These are phyloP conservation scores for Discoglossus pictus DNA, from an alignment of 2,797 vertebrate species.

Conservation along the genomic window DNA sequence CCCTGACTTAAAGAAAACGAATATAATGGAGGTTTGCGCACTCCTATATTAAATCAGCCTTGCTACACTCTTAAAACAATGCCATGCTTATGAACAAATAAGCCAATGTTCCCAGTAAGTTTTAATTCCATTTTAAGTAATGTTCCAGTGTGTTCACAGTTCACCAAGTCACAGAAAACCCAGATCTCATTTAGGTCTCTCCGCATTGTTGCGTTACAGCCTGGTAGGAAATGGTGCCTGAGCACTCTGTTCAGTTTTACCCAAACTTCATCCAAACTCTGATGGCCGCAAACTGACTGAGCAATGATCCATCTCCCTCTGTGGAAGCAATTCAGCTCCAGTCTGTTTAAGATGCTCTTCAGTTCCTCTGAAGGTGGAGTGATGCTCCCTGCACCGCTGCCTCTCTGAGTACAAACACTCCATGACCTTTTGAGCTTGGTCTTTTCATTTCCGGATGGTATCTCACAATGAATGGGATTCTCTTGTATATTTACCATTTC, in stretches of 20 bases:
- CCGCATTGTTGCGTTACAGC: constrained; percentile 89
- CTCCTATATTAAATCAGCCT: no score
- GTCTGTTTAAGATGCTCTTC: constrained; percentile 66
- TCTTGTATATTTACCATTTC: neutral
- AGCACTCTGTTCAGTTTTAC: constrained; percentile 69
- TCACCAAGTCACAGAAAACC: constrained; percentile 88
- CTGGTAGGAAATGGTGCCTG: constrained; percentile 72
- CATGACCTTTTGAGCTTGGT: constrained; percentile 73
- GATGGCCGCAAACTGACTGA: constrained; percentile 67
- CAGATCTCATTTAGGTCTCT: constrained; percentile 82
- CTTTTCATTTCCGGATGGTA: constrained; percentile 48
- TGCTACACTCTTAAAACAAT: constrained; percentile 77
- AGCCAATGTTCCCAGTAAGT: constrained; percentile 78
- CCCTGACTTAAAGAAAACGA: neutral
- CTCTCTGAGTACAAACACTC: constrained; percentile 72
- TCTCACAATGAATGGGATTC: constrained; percentile 36
- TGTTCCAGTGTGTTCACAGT: constrained; percentile 83
- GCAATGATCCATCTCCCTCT: constrained; percentile 85
- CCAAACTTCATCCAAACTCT: constrained; percentile 83
- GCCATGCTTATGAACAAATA: constrained; percentile 77
- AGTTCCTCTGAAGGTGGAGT: constrained; percentile 74
- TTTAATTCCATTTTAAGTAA: constrained; percentile 78
- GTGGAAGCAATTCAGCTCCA: constrained; percentile 78
- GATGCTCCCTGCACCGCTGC: constrained; percentile 55
- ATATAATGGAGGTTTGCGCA: no score